Evolutionary conservation across 2,113 vertebrate species (phyloP).

Genomic region (Hipposideros armiger): DNA sequence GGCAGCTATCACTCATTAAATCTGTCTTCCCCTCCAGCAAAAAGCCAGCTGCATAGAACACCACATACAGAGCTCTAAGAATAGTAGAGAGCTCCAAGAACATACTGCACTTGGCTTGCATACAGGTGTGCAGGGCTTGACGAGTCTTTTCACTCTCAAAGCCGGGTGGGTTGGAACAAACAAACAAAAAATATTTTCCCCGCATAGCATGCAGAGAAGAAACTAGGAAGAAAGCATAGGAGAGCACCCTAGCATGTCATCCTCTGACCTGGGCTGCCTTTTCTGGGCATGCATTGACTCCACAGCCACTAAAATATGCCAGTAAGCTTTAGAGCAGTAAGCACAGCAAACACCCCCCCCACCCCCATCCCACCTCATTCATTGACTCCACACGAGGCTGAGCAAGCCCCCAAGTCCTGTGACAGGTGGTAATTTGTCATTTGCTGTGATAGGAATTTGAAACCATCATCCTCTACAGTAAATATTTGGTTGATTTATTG

Average conservation of each 20-base stretch:
- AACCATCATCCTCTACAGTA: slow-evolving; percentile 41
- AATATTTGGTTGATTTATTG: slow-evolving; percentile 57
- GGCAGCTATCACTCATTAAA: slow-evolving; percentile 66
- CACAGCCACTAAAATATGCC: background rate
- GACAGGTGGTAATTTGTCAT: slow-evolving; percentile 46
- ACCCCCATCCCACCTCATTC: background rate
- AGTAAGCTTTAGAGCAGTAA: background rate
- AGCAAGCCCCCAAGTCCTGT: background rate
- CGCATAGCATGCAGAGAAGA: slow-evolving; percentile 47
- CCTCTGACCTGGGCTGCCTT: slow-evolving; percentile 31
- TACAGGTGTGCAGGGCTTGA: slow-evolving; percentile 14
- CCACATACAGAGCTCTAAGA: slow-evolving; percentile 68
- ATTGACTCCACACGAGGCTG: background rate
- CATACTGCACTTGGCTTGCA: slow-evolving; percentile 36
- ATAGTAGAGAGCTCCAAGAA: slow-evolving; percentile 64
- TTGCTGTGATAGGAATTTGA: slow-evolving; percentile 27
- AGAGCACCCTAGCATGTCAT: background rate
- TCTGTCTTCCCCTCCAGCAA: slow-evolving; percentile 69
- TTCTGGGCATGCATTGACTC: background rate
- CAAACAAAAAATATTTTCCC: slow-evolving; percentile 28
- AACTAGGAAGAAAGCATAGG: background rate
- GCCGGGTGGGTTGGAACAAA: slow-evolving; percentile 51
- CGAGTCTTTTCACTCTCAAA: slow-evolving; percentile 31
- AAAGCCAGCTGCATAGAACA: slow-evolving; percentile 66
- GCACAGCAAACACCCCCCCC: background rate